Evolutionary conservation across 1,140 invertebrate species (phyloP), one percentile per base, ranked within the genome.

Genomic region (Cepaea nemoralis): DNA sequence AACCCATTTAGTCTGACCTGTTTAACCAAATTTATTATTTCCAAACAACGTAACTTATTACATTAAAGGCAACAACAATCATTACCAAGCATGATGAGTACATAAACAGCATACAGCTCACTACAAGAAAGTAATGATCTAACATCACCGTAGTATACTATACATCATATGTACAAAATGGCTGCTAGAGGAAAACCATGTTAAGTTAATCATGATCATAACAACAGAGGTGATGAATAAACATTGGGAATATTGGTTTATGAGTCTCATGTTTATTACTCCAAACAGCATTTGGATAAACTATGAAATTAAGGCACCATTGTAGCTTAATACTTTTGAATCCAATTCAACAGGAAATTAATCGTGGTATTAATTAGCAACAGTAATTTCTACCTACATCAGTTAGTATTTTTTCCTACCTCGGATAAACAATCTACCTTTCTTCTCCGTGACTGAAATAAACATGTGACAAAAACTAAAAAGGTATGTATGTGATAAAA

Each of bases 271-370:
- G 50, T 55, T 55, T 55, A 55, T 55, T 14, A 55, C 24, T 63
- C 59, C 59, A n/a, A 55, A 55, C 24, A 63, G 27, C 27, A 27
- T 63, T 55, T 14, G 22, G 50, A 55, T 55, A 55, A 55, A 55
- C 27, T 63, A 31, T 31, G 59, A 63, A 63, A 27, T 6, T 63
- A 63, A 63, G 59, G 59, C 59, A 63, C 59, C 27, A 31, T 63
- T 63, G 59, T 63, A 63, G 59, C 16, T 63, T 63, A 63, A 63
- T 63, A 63, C 59, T 63, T 63, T 31, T 2, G 22, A 19, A 63
- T 27, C 33, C n/a, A 63, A 63, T 63, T 10, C 59, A 63, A 63
- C 59, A 63, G 10, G 59, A 63, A 63, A 63, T 27, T 31, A 2
- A 16, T 63, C 59, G 27, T 5, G 59, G 33, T 63, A 55, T 55